Evolutionary conservation across 2,888 invertebrate species (phyloP).

Genomic region (Tubulanus polymorphus): DNA sequence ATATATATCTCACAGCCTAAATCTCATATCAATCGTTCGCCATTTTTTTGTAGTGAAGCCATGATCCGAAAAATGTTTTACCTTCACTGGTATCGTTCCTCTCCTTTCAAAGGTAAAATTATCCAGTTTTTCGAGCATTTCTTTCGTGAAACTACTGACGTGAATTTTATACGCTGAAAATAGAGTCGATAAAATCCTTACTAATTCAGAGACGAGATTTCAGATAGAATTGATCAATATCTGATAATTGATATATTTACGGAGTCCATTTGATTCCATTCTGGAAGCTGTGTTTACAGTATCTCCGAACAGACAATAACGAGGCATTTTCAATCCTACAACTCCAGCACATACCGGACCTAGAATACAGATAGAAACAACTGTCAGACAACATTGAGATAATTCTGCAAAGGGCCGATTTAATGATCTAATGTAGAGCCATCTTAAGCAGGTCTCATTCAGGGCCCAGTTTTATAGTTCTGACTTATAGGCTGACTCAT

Average conservation of each 20-base stretch:
- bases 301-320: not conserved
- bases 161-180: constrained; percentile 38
- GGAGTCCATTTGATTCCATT: not conserved
- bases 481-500: too few species aligned
- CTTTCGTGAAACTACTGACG: constrained; percentile 33
- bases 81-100: constrained; percentile 38
- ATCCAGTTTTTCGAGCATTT: constrained; percentile 23
- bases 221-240: too few species aligned
- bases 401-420: too few species aligned
- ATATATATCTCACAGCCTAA: too few species aligned
- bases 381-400: too few species aligned
- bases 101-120: constrained; percentile 26
- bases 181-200: not conserved
- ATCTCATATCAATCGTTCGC: too few species aligned
- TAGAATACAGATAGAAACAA: not conserved
- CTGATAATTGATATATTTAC: too few species aligned
- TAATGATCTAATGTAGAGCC: too few species aligned
- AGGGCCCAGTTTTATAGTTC: too few species aligned
- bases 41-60: too few species aligned
- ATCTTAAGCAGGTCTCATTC: too few species aligned
- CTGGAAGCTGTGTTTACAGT: not conserved
- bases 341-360: constrained; percentile 7
- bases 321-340: not conserved
- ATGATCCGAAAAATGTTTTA: constrained; percentile 14
- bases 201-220: too few species aligned